Base-by-base conservation (phyloP, 2,113 vertebrate genomes). In the Cathartes aura region DNA sequence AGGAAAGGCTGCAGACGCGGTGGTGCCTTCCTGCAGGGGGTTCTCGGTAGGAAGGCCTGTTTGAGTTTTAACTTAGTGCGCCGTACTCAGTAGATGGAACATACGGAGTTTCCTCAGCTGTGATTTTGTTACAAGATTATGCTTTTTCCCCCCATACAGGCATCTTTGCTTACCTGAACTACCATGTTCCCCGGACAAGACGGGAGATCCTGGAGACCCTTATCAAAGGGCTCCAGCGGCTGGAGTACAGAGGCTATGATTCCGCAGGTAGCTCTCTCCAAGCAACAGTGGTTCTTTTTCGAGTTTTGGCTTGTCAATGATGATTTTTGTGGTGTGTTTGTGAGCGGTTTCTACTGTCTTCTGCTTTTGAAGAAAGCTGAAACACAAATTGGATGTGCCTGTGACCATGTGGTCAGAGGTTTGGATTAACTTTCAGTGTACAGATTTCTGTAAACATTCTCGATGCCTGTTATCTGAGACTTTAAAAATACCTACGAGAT, bases 141-240 rank as follows among this genome's bases (percentile, higher is more conserved):
- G 29, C 24, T 84, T 11, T 36, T 67, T 16, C 27, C 26, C 72
- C 72, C 81, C 38, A 1, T 71, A 1, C 86, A 99, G 99, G 99
- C 97, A 99, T 99, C 96, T 99, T 99, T 98, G 99, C 99, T 53
- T 99, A 99, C 98, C 98, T 99, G 93, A 99, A 99, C 97, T 99
- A 99, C 97, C 99, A 99, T 71, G 99, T 99, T 83, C 99, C 99
- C 87, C 98, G 99, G 97, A 99, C 99, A 63, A 99, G 99, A 34
- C 96, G 99, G 72, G 99, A 99, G 96, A 99, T 99, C 98, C 98
- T 99, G 97, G 99, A 99, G 98, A 99, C 99, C 50, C 99, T 99
- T 10, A 99, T 99, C 92, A 99, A 99, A 96, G 99, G 99, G 83
- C 99, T 99, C 40, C 99, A 98, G 94, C 98, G 99, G 73, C 98